phyloP scores from a whole-genome alignment of 2,888 invertebrate species.

The Pharmacophagus antenor region DNA sequence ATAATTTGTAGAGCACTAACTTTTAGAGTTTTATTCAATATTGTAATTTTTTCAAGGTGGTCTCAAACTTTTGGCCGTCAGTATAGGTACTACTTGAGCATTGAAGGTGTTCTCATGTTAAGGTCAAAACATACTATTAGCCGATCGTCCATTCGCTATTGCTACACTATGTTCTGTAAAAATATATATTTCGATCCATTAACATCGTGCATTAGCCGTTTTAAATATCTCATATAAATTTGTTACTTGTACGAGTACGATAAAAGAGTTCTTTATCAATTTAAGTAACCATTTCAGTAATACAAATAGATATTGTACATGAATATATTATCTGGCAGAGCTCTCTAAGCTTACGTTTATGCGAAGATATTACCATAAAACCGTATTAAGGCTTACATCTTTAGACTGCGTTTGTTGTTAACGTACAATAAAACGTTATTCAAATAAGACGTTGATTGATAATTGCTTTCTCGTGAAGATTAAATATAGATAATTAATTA shows the following conservation, averaged over 20 bases:
- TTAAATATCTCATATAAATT: not conserved
- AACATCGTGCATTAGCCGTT: no score
- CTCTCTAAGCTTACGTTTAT: conserved; percentile 9
- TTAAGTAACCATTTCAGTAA: conserved; percentile 4
- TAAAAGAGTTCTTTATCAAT: not conserved
- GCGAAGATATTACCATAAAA: conserved; percentile 16
- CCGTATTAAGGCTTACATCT: conserved; percentile 12
- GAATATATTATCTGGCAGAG: conserved; percentile 9
- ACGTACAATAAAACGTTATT: not conserved
- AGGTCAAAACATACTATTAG: no score
- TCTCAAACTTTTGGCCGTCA: no score
- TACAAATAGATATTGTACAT: conserved; percentile 5
- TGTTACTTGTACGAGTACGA: not conserved
- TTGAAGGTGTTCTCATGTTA: no score
- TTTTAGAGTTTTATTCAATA: no score
- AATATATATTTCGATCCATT: no score
- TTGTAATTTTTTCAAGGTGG: no score
- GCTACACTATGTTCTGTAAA: no score
- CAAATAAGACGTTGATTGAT: not conserved
- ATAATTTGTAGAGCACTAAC: no score
- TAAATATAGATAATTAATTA: no score
- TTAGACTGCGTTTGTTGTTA: conserved; percentile 3
- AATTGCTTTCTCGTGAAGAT: not conserved
- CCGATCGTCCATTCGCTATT: no score
- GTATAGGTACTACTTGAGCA: no score